A percentile compares a stretch with the other conserved stretches of the same genome.
These are phyloP conservation scores for Lacanobia oleracea DNA, from an alignment of 2,888 invertebrate genomes.

Conservation along the genomic window DNA sequence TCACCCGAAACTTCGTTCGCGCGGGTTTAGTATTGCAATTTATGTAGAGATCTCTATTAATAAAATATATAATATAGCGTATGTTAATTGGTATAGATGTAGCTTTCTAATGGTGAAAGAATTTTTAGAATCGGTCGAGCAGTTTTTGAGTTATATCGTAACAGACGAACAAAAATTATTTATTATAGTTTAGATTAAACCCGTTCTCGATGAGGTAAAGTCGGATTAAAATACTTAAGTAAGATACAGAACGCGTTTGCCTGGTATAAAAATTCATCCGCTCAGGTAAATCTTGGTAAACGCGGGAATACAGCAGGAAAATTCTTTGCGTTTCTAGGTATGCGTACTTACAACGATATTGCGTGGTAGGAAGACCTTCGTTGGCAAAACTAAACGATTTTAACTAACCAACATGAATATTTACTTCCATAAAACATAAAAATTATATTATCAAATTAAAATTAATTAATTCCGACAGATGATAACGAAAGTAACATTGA, in stretches of 20 bases:
- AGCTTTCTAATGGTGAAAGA: too few species aligned
- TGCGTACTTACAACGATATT: background rate
- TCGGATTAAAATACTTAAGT: background rate
- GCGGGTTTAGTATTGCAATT: too few species aligned
- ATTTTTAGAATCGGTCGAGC: too few species aligned
- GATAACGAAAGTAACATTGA: slow-evolving; percentile 36
- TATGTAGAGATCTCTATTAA: too few species aligned
- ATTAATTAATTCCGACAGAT: slow-evolving; percentile 21
- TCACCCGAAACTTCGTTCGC: too few species aligned
- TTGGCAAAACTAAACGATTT: background rate
- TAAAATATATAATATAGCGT: too few species aligned
- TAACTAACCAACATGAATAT: too few species aligned
- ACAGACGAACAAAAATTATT: too few species aligned
- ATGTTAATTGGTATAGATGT: too few species aligned
- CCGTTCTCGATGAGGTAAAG: background rate
- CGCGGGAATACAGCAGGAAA: background rate
- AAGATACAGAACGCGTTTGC: background rate
- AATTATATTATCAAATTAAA: background rate
- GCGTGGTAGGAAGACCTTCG: background rate
- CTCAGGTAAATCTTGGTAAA: background rate
- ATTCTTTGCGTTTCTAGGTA: background rate
- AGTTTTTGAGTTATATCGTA: too few species aligned
- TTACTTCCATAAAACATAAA: background rate
- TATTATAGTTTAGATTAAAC: background rate
- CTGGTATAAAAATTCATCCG: background rate